A percentile compares a stretch with the other conserved stretches of the same genome.
Evolutionary conservation across 2,888 invertebrate species (phyloP).

Genomic region (Panopea generosa): DNA sequence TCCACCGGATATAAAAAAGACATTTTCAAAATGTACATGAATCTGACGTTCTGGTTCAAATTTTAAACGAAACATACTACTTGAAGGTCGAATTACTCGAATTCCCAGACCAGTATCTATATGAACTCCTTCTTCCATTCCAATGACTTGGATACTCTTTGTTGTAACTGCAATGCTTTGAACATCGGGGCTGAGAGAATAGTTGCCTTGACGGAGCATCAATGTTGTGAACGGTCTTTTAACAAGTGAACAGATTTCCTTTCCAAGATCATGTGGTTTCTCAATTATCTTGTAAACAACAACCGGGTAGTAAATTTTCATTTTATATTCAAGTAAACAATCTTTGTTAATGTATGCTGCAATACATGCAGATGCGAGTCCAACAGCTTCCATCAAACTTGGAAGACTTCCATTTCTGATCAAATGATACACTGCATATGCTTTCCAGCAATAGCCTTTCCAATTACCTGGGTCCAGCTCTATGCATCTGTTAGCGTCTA

Average conservation of each 20-base stretch:
- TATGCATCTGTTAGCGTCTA: conserved; percentile 43
- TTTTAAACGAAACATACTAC: neutral
- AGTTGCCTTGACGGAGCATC: conserved; percentile 22
- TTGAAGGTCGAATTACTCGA: neutral
- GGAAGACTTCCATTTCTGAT: conserved; percentile 13
- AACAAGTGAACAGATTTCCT: conserved; percentile 4
- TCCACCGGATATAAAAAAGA: conserved; percentile 18
- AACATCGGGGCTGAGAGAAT: neutral
- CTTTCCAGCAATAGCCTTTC: conserved; percentile 45
- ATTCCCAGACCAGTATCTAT: neutral
- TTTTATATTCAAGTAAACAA: conserved; percentile 18
- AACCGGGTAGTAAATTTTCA: conserved; percentile 48
- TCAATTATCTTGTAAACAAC: conserved; percentile 20
- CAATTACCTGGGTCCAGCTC: neutral
- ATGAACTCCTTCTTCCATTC: conserved; percentile 41
- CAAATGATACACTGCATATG: conserved; percentile 34
- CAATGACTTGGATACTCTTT: conserved; percentile 41
- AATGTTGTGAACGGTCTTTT: conserved; percentile 29
- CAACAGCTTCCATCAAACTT: conserved; percentile 11
- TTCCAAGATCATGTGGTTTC: conserved; percentile 1
- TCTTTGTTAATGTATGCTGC: conserved; percentile 29
- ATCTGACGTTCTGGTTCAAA: conserved; percentile 12
- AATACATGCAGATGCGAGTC: conserved; percentile 34
- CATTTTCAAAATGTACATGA: conserved; percentile 44
- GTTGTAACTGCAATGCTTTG: neutral